These are phyloP conservation scores for Acrobasis suavella DNA, from an alignment of 2,888 invertebrate species.

Conservation along the genomic window DNA sequence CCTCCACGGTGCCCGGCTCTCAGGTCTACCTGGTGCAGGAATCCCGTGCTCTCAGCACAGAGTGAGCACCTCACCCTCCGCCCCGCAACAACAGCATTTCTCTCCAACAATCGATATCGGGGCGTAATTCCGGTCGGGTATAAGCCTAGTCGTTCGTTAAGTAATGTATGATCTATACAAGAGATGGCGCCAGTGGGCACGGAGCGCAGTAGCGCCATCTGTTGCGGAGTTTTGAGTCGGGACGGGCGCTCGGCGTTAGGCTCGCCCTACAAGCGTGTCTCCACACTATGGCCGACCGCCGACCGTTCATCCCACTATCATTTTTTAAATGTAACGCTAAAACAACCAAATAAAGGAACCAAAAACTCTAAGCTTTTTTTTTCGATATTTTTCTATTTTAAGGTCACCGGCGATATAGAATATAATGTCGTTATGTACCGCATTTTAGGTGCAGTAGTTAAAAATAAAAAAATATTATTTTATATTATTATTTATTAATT, in stretches of 20 bases:
- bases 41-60: conserved; percentile 85
- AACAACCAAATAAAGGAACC: conserved; percentile 76
- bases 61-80: conserved; percentile 55
- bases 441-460: conserved; percentile 68
- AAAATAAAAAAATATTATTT: conserved; percentile 74
- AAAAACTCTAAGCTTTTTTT: conserved; percentile 72
- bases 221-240: conserved; percentile 46
- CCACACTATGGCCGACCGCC: conserved; percentile 64
- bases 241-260: conserved; percentile 72
- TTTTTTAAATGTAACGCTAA: conserved; percentile 65
- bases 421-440: conserved; percentile 59
- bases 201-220: conserved; percentile 46
- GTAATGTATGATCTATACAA: conserved; percentile 55
- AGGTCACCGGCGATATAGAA: conserved; percentile 64
- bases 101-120: conserved; percentile 62
- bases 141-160: conserved; percentile 79
- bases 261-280: conserved; percentile 77
- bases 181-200: conserved; percentile 49
- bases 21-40: conserved; percentile 95
- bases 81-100: conserved; percentile 73
- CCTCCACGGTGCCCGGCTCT: conserved; percentile 95
- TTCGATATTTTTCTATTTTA: conserved; percentile 75
- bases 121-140: conserved; percentile 80
- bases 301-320: conserved; percentile 69
- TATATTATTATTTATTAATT: conserved; percentile 80